These are phyloP conservation scores for Lampris megalopsis DNA, from an alignment of 2,113 vertebrate genomes.

Conservation along the genomic window DNA sequence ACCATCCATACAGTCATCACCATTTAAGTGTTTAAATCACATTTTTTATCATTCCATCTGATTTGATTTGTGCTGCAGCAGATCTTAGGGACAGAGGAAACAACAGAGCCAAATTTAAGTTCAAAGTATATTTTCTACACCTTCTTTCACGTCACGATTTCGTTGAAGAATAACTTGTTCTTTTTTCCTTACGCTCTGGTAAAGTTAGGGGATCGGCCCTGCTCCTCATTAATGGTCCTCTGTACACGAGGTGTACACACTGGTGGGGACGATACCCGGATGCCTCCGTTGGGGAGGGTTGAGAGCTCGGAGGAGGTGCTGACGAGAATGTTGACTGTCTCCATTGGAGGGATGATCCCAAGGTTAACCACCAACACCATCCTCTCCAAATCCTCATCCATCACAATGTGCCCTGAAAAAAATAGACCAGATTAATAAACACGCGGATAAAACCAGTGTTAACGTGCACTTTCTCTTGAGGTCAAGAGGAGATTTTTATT, in stretches of 20 bases:
- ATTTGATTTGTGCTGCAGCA: neutral
- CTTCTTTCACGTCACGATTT: neutral
- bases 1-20: neutral
- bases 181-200: constrained; percentile 79
- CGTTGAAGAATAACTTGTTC: neutral
- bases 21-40: neutral
- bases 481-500: too few relatives aligned
- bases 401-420: constrained; percentile 82
- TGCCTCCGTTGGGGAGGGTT: constrained; percentile 88
- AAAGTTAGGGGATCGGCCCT: constrained; percentile 80
- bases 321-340: constrained; percentile 90
- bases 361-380: constrained; percentile 91
- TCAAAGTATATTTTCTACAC: too few relatives aligned
- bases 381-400: constrained; percentile 94
- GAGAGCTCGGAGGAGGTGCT: constrained; percentile 94
- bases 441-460: neutral
- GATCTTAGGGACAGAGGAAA: neutral
- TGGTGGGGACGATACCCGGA: constrained; percentile 88
- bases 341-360: constrained; percentile 89
- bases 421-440: constrained; percentile 9
- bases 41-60: constrained; percentile 1
- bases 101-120: neutral
- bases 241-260: constrained; percentile 90
- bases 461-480: too few relatives aligned
- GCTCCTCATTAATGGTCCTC: constrained; percentile 83